phyloP scores from a whole-genome alignment of 2,888 invertebrate species.

The Synergus japonicus region DNA sequence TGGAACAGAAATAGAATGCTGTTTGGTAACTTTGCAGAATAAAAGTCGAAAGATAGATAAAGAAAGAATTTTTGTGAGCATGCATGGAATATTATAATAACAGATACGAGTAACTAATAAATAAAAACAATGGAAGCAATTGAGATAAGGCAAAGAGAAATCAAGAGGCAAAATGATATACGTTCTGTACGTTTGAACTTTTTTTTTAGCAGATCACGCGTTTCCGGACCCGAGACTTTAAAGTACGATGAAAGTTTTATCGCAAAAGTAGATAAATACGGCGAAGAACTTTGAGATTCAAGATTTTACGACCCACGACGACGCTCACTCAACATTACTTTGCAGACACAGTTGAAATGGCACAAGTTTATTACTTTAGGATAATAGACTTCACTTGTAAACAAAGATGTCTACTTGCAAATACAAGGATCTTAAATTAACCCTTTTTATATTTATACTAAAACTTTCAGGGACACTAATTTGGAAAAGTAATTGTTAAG shows the following conservation, averaged over 20 bases:
- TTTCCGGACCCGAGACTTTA: conserved; percentile 51
- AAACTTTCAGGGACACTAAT: background rate
- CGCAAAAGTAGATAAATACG: conserved; percentile 53
- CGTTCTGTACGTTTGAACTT: background rate
- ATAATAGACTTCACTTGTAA: conserved; percentile 9
- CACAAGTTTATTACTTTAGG: conserved; percentile 13
- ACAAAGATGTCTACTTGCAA: background rate
- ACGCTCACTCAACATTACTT: conserved; percentile 38
- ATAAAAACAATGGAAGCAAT: conserved; percentile 22
- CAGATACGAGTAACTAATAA: conserved; percentile 32
- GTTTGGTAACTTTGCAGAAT: conserved; percentile 11
- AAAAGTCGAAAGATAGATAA: background rate
- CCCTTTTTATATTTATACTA: background rate
- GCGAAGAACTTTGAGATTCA: conserved; percentile 45
- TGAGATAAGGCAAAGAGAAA: conserved; percentile 13
- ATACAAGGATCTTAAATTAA: background rate
- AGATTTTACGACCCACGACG: conserved; percentile 56
- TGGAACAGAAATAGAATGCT: conserved; percentile 27
- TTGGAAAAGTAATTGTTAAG: background rate
- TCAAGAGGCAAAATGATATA: conserved; percentile 31
- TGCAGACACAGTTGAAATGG: conserved; percentile 23
- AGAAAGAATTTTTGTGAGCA: conserved; percentile 13
- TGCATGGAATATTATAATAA: background rate
- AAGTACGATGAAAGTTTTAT: conserved; percentile 65
- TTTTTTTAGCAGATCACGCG: conserved; percentile 9